phyloP scores from a whole-genome alignment of 2,797 vertebrate species.

The Catamblyrhynchus diadema region DNA sequence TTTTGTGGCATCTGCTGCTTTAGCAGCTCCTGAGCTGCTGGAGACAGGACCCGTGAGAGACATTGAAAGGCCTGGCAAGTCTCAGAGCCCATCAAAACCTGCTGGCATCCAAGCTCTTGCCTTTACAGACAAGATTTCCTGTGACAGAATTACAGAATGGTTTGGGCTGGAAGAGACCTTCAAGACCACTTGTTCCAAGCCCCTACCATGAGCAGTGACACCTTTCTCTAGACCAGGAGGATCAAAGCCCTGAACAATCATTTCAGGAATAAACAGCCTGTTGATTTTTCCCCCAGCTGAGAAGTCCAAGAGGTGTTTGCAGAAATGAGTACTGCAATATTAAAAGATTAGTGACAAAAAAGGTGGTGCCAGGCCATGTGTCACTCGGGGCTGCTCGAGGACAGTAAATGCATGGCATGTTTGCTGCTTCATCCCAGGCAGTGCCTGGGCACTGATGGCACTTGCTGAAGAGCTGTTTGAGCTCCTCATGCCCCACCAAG shows the following conservation, averaged over 20 bases:
- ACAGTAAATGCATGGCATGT: fast-evolving
- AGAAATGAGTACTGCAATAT: not conserved
- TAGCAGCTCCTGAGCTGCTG: not conserved
- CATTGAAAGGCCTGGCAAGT: not conserved
- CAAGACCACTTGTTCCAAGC: not conserved
- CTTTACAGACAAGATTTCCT: not conserved
- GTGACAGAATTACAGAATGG: not conserved
- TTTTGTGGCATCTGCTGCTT: not conserved
- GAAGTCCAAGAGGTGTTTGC: not conserved
- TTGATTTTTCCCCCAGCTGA: not conserved
- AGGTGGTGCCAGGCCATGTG: fast-evolving
- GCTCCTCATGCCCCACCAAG: not conserved
- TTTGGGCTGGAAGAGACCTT: not conserved
- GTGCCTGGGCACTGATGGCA: not conserved
- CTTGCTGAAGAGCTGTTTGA: not conserved
- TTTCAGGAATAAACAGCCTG: not conserved
- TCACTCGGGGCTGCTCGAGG: not conserved
- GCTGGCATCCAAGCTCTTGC: not conserved
- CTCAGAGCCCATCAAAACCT: not conserved
- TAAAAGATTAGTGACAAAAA: not conserved
- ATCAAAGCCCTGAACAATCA: not conserved
- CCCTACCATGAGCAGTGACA: not conserved
- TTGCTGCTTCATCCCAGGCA: not conserved
- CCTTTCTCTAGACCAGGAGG: not conserved
- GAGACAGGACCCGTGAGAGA: not conserved